Evolutionary conservation across 2,888 invertebrate genomes (phyloP).

Genomic region (Serrognathus titanus): DNA sequence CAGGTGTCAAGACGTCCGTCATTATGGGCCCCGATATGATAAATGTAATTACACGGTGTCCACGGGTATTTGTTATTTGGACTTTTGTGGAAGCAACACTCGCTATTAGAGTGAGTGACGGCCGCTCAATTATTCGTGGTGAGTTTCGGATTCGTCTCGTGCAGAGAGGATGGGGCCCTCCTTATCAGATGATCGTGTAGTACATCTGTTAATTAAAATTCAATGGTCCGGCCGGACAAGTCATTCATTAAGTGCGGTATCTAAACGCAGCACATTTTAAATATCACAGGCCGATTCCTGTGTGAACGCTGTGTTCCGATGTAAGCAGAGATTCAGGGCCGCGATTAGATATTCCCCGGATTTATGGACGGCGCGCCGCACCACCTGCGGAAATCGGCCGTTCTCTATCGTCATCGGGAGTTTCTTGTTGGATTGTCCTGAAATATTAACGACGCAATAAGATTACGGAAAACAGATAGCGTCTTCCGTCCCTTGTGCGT

Average conservation of each 20-base stretch:
- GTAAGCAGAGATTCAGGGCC: background rate
- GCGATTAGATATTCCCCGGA: no score
- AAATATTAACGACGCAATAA: no score
- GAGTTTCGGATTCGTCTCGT: slow-evolving; percentile 8
- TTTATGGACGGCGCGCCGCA: background rate
- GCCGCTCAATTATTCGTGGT: slow-evolving; percentile 17
- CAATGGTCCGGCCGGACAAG: slow-evolving; percentile 24
- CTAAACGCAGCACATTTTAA: background rate
- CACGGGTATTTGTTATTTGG: slow-evolving; percentile 29
- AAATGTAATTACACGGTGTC: slow-evolving; percentile 28
- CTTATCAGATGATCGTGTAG: slow-evolving; percentile 19
- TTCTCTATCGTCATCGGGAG: slow-evolving; percentile 3
- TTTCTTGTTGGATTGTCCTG: background rate
- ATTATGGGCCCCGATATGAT: slow-evolving; percentile 24
- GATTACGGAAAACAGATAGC: no score
- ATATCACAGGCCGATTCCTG: background rate
- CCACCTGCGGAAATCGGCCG: slow-evolving; percentile 1
- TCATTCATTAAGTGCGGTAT: slow-evolving; percentile 14
- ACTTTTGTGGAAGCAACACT: slow-evolving; percentile 28
- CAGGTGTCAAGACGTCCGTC: slow-evolving; percentile 26
- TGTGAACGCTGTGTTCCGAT: background rate
- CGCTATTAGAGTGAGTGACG: slow-evolving; percentile 27
- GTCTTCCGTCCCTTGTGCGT: no score
- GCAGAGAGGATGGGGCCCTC: slow-evolving; percentile 8
- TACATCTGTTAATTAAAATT: slow-evolving; percentile 32